These are phyloP conservation scores for Listronotus bonariensis DNA, from an alignment of 1,140 invertebrate species.

Conservation along the genomic window DNA sequence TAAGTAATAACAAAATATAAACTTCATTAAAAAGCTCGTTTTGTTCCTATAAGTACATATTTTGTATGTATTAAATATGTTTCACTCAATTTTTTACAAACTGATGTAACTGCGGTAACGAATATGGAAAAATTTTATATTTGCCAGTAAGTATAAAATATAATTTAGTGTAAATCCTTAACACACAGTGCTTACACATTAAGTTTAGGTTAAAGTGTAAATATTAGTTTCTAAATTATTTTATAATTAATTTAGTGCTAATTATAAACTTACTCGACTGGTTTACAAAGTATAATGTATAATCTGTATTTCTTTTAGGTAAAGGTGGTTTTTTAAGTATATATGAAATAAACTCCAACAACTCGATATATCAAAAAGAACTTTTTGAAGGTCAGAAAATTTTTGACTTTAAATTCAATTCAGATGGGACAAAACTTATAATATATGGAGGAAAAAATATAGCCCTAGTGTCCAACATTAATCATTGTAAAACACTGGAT, in stretches of 20 bases:
- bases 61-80: background rate
- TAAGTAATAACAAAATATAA: too few species aligned
- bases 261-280: too few species aligned
- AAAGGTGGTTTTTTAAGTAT: slow-evolving; percentile 57
- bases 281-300: too few species aligned
- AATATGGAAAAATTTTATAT: slow-evolving; percentile 21
- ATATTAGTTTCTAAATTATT: too few species aligned
- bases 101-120: slow-evolving; percentile 29
- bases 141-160: slow-evolving; percentile 18
- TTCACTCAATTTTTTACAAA: slow-evolving; percentile 15
- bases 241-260: too few species aligned
- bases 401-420: slow-evolving; percentile 56
- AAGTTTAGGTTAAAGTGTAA: too few species aligned
- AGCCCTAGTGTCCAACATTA: slow-evolving; percentile 48
- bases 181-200: too few species aligned
- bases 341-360: slow-evolving; percentile 45
- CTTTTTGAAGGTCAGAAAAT: slow-evolving; percentile 58
- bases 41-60: too few species aligned
- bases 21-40: too few species aligned
- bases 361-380: slow-evolving; percentile 51
- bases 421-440: slow-evolving; percentile 50
- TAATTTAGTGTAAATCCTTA: too few species aligned
- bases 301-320: slow-evolving; percentile 50
- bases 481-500: background rate
- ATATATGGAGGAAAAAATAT: slow-evolving; percentile 59